These are phyloP conservation scores for Podarcis lilfordi DNA, from an alignment of 2,797 vertebrate genomes.

Conservation along the genomic window DNA sequence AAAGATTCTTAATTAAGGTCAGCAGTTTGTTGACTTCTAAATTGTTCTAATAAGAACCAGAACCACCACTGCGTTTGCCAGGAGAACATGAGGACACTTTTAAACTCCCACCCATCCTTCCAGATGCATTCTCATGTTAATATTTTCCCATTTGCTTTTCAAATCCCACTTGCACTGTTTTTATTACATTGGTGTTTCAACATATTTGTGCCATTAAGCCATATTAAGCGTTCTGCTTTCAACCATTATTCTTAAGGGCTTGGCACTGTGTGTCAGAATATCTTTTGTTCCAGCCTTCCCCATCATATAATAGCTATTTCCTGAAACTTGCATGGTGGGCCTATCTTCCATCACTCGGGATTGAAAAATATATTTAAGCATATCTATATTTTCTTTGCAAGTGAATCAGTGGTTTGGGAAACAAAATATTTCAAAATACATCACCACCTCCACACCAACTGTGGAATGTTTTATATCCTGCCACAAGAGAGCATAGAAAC, in stretches of 20 bases:
- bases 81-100: constrained; percentile 50
- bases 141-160: constrained; percentile 49
- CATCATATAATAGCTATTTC: neutral
- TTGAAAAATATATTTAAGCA: constrained; percentile 7
- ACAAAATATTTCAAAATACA: neutral
- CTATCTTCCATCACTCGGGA: neutral
- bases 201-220: constrained; percentile 39
- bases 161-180: constrained; percentile 53
- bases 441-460: neutral
- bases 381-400: neutral
- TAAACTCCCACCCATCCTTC: constrained; percentile 45
- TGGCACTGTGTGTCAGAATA: neutral
- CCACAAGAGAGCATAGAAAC: neutral
- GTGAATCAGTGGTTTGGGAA: neutral
- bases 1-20: constrained; percentile 62
- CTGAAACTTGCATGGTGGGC: constrained; percentile 17
- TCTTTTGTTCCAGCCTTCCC: neutral
- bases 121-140: constrained; percentile 57
- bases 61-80: constrained; percentile 54
- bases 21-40: constrained; percentile 56
- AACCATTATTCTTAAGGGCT: constrained; percentile 36
- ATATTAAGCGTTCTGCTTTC: neutral
- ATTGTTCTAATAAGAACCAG: constrained; percentile 65
- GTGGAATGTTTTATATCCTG: neutral
- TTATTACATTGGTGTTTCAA: constrained; percentile 39